phyloP scores from a whole-genome alignment of 2,113 vertebrate species.

The Forbesichthys papilliferus region DNA sequence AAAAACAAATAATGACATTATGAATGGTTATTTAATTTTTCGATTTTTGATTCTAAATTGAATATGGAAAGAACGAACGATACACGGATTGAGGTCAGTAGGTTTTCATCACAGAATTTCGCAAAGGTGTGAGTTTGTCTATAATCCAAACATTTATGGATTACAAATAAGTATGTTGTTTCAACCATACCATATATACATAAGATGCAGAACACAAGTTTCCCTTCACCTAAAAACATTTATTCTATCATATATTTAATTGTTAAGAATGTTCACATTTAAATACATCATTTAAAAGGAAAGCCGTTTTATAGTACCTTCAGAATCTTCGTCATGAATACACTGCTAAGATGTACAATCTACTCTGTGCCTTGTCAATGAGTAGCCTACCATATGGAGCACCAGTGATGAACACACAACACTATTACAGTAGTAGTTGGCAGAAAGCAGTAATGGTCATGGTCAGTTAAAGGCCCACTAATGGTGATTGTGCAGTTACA shows the following conservation, averaged over 20 bases:
- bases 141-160: too few relatives aligned
- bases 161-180: too few relatives aligned
- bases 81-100: too few relatives aligned
- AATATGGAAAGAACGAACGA: too few relatives aligned
- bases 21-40: too few relatives aligned
- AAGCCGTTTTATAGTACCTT: background rate
- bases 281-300: background rate
- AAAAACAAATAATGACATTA: too few relatives aligned
- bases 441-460: constrained; percentile 2
- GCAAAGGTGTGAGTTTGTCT: too few relatives aligned
- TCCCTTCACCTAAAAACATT: background rate
- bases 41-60: too few relatives aligned
- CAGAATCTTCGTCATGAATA: background rate
- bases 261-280: background rate
- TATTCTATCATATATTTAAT: background rate
- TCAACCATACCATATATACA: background rate
- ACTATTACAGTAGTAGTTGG: background rate
- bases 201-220: background rate
- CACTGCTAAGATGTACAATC: constrained; percentile 1
- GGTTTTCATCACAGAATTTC: too few relatives aligned
- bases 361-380: background rate
- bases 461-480: background rate
- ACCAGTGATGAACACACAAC: background rate
- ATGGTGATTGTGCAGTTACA: background rate
- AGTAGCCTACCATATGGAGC: background rate